Evolutionary conservation across 2,113 vertebrate genomes (phyloP), one percentile per base, ranked within the genome.

Genomic region (Dunckerocampus dactyliophorus): DNA sequence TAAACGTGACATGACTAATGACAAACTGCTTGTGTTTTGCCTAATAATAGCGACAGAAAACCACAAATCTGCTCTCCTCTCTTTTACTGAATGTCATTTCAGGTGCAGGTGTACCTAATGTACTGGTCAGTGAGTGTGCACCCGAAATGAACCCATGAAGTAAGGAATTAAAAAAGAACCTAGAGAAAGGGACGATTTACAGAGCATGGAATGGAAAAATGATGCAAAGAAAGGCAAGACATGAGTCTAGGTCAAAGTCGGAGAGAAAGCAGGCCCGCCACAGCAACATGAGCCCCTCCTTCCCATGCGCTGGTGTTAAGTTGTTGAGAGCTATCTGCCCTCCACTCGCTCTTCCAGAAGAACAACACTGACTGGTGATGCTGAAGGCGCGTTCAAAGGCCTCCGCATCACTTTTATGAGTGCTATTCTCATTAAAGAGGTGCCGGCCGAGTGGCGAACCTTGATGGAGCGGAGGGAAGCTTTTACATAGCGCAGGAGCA

Each of bases 361-460:
- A 72, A 67, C 67, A 81, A 80, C 72, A 75, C 53, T 74, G 64
- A 16, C 53, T 65, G 20, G 47, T 65, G 76, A 77, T 69, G 75
- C 67, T 21, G 54, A 65, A 68, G 77, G 69, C 60, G 53, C 1
- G 56, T 81, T 88, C 84, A 84, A 81, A 83, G 63, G 59, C 65
- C 69, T 67, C 59, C 17, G 75, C 58, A 49, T 51, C 61, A n/a
- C 17, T 72, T 84, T 87, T 83, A 85, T 48, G 48, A 80, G 74
- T 65, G 6, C 42, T 6, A 39, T 50, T 82, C 76, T 85, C 84
- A 82, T 87, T 87, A 81, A 87, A 83, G 77, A 75, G 81, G 81
- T 79, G 82, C 68, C 16, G 72, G 69, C 47, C 75, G 82, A 86
- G 83, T 85, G 87, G 71, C 8, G 43, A 80, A 60, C 53, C 72